Evolutionary conservation across 2,888 invertebrate genomes (phyloP).

Genomic region (Cheilosia vulpina): DNA sequence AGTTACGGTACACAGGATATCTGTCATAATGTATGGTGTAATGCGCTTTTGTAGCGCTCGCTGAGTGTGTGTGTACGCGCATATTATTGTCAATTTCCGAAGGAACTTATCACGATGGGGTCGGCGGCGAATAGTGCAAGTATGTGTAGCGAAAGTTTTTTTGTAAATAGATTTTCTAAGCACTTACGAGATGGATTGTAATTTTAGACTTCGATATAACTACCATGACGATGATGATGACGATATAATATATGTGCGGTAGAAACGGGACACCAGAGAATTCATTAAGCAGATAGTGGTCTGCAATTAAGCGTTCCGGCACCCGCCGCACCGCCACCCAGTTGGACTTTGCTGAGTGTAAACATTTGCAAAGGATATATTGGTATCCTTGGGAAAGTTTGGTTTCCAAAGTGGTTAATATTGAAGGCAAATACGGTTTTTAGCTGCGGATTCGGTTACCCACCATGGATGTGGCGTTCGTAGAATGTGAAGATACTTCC

Average conservation of each 20-base stretch:
- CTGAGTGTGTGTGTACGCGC: neutral
- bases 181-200: conserved; percentile 30
- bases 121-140: neutral
- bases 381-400: conserved; percentile 44
- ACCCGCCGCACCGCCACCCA: neutral
- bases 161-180: conserved; percentile 30
- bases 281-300: conserved; percentile 62
- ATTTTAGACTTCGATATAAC: conserved; percentile 12
- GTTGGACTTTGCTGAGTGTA: conserved; percentile 16
- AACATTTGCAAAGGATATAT: conserved; percentile 35
- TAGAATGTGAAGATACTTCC: conserved; percentile 16
- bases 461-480: neutral
- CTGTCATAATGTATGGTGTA: conserved; percentile 16
- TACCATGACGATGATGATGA: neutral
- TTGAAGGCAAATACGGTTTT: conserved; percentile 36
- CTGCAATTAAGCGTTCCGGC: conserved; percentile 57
- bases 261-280: conserved; percentile 54
- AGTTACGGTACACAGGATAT: conserved; percentile 47
- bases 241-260: neutral
- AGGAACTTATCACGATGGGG: conserved; percentile 3
- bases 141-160: conserved; percentile 15
- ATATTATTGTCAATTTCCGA: conserved; percentile 23
- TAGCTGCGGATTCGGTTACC: conserved; percentile 40
- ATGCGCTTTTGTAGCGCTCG: conserved; percentile 1
- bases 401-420: conserved; percentile 34